Percentiles rank a stretch among this genome's conserved stretches.
phyloP scores from a whole-genome alignment of 2,113 vertebrate species.

The Motacilla tschutschensis region DNA sequence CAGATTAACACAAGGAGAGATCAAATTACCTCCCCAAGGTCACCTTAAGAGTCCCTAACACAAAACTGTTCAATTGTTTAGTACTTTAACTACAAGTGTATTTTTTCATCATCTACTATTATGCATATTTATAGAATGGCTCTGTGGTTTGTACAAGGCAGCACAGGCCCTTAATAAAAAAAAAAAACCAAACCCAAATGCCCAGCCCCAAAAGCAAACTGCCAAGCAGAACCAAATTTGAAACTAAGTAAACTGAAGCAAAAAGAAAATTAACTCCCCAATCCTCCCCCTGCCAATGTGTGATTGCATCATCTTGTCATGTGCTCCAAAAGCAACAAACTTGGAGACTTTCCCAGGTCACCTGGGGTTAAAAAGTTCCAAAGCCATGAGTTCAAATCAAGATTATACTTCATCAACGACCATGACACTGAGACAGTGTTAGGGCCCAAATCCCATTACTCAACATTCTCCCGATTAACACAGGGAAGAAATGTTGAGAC shows the following conservation, averaged over 20 bases:
- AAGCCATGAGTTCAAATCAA: slow-evolving; percentile 23
- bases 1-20: slow-evolving; percentile 36
- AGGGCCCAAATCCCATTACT: neutral
- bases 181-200: neutral
- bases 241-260: neutral
- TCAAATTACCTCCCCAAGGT: slow-evolving; percentile 46
- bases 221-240: neutral
- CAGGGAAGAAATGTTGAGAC: neutral
- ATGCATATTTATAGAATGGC: neutral
- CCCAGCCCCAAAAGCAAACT: neutral
- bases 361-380: slow-evolving; percentile 18
- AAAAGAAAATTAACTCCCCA: neutral
- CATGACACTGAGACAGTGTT: neutral
- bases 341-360: slow-evolving; percentile 32
- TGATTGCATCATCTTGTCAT: neutral
- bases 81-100: neutral
- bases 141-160: neutral
- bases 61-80: neutral
- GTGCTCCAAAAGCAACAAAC: slow-evolving; percentile 14
- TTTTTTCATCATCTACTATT: neutral
- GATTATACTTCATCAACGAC: neutral
- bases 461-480: neutral
- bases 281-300: neutral
- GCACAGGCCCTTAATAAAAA: neutral
- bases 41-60: slow-evolving; percentile 3